These are phyloP conservation scores for Furcula furcula DNA, from an alignment of 2,888 invertebrate species.

Conservation along the genomic window DNA sequence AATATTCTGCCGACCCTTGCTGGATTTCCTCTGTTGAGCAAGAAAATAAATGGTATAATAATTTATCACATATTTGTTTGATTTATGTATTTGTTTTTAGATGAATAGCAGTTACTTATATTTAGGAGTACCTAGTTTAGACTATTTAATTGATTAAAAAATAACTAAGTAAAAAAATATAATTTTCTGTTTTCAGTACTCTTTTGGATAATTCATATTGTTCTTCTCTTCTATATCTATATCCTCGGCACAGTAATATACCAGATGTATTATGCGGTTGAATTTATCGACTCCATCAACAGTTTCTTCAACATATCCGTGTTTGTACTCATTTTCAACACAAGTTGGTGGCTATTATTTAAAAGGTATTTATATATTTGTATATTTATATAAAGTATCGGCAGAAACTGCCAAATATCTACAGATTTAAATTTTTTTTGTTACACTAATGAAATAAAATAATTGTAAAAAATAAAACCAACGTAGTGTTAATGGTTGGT, in stretches of 20 bases:
- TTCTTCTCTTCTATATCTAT: constrained; percentile 25
- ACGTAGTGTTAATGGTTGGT: too few species aligned
- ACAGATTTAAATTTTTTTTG: too few species aligned
- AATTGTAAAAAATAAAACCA: too few species aligned
- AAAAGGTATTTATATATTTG: too few species aligned
- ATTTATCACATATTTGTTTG: too few species aligned
- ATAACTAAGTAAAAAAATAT: not conserved
- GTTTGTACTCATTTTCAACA: constrained; percentile 25
- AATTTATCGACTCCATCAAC: constrained; percentile 32
- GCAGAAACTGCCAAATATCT: too few species aligned
- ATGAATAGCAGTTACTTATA: too few species aligned
- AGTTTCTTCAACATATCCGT: constrained; percentile 40
- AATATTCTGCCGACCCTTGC: constrained; percentile 30
- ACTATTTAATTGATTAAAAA: too few species aligned
- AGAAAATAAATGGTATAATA: constrained; percentile 23
- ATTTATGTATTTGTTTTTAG: too few species aligned
- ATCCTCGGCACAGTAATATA: constrained; percentile 30
- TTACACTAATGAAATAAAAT: too few species aligned
- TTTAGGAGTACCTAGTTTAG: too few species aligned
- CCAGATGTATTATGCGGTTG: constrained; percentile 30
- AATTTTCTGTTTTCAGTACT: constrained; percentile 12
- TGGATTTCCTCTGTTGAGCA: constrained; percentile 29
- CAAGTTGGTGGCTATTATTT: constrained; percentile 31
- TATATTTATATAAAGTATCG: too few species aligned
- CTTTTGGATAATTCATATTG: constrained; percentile 30